These are phyloP conservation scores for Mesocricetus auratus DNA, from an alignment of 2,113 vertebrate genomes.

Conservation along the genomic window DNA sequence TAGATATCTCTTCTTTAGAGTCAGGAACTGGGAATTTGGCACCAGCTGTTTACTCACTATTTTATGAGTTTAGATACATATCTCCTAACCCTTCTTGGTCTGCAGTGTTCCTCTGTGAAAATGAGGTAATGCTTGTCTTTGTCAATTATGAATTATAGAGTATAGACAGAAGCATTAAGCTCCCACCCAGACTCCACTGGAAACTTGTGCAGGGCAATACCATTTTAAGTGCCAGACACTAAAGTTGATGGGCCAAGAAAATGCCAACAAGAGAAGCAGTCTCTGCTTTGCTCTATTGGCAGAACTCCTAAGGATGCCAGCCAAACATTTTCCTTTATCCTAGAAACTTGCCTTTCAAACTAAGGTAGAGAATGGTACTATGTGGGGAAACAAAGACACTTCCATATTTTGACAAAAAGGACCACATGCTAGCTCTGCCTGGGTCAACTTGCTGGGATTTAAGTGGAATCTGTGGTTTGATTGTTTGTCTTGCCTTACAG, in stretches of 20 bases:
- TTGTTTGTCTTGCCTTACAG: conserved; percentile 84
- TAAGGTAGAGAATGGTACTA: not conserved
- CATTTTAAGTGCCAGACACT: conserved; percentile 15
- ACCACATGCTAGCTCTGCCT: not conserved
- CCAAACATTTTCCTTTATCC: conserved; percentile 67
- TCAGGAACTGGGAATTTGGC: not conserved
- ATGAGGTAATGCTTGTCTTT: conserved; percentile 29
- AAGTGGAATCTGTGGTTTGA: not conserved
- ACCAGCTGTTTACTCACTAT: not conserved
- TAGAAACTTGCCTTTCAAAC: conserved; percentile 65
- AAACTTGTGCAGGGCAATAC: conserved; percentile 49
- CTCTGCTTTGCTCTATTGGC: conserved; percentile 64
- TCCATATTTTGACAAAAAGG: conserved; percentile 25
- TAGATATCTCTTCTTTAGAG: not conserved
- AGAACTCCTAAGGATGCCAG: conserved; percentile 52
- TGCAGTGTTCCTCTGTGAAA: conserved; percentile 55
- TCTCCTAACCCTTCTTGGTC: conserved; percentile 43
- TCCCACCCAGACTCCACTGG: conserved; percentile 58
- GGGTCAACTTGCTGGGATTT: conserved; percentile 11
- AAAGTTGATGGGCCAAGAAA: conserved; percentile 67
- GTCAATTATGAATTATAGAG: conserved; percentile 54
- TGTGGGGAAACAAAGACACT: not conserved
- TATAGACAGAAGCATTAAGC: conserved; percentile 58
- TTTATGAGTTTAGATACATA: conserved; percentile 15
- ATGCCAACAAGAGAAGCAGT: conserved; percentile 63